Evolutionary conservation across 1,140 invertebrate genomes (phyloP).

Genomic region (Hycleus cichorii): DNA sequence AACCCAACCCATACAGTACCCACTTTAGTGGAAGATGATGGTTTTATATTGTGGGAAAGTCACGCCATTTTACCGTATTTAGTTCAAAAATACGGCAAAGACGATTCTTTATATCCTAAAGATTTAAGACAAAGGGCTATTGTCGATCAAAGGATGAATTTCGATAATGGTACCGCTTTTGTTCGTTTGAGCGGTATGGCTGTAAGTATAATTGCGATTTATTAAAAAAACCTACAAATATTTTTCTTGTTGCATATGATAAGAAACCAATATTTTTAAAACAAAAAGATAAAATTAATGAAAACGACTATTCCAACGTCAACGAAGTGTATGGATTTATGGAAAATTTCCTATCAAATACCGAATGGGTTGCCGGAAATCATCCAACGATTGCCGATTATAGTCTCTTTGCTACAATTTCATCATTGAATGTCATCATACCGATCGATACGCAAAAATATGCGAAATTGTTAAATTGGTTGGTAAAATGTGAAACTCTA

Average conservation of each 20-base stretch:
- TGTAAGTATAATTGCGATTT: constrained; percentile 10
- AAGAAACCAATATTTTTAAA: not conserved
- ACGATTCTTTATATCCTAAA: constrained; percentile 51
- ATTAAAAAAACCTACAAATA: not conserved
- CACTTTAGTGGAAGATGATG: constrained; percentile 57
- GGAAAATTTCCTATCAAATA: constrained; percentile 29
- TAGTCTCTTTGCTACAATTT: constrained; percentile 27
- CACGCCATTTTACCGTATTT: constrained; percentile 51
- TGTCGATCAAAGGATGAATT: constrained; percentile 46
- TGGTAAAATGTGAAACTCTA: not conserved
- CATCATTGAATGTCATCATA: not conserved
- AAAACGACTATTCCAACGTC: not conserved
- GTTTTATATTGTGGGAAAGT: constrained; percentile 51
- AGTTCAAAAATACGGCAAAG: constrained; percentile 47
- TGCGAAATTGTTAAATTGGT: not conserved
- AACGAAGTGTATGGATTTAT: constrained; percentile 35
- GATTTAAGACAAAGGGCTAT: constrained; percentile 47
- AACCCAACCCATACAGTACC: constrained; percentile 64
- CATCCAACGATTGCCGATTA: constrained; percentile 47
- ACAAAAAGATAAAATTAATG: not conserved
- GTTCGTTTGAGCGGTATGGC: not conserved
- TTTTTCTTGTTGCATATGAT: not conserved
- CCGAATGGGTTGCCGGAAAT: constrained; percentile 31
- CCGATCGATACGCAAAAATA: not conserved
- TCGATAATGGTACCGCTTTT: constrained; percentile 47